Evolutionary conservation across 2,888 invertebrate genomes (phyloP).

Genomic region (Rhagonycha fulva): DNA sequence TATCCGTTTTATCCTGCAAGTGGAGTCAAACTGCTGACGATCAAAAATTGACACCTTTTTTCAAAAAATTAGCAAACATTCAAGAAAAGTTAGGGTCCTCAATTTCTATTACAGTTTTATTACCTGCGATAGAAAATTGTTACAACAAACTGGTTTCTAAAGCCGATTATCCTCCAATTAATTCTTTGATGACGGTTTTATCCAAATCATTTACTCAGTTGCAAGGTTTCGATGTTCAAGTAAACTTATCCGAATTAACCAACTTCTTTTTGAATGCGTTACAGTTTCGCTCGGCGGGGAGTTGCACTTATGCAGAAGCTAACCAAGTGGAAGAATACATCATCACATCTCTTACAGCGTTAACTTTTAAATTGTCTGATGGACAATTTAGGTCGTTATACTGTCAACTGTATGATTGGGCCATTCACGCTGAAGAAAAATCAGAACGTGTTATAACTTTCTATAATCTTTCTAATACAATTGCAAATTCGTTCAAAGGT

Average conservation of each 20-base stretch:
- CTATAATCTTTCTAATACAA: conserved; percentile 76
- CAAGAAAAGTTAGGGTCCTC: conserved; percentile 69
- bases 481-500: conserved; percentile 83
- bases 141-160: conserved; percentile 66
- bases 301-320: conserved; percentile 54
- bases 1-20: conserved; percentile 63
- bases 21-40: conserved; percentile 55
- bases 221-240: conserved; percentile 64
- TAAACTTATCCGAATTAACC: conserved; percentile 70
- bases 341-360: conserved; percentile 75
- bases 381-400: conserved; percentile 87
- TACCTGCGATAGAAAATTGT: conserved; percentile 73
- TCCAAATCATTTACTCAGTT: conserved; percentile 72
- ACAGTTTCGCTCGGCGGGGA: conserved; percentile 66
- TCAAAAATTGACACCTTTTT: conserved; percentile 59
- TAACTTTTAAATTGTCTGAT: conserved; percentile 88
- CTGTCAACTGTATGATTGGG: conserved; percentile 87
- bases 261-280: conserved; percentile 75
- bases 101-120: conserved; percentile 74
- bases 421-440: conserved; percentile 65
- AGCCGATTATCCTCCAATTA: conserved; percentile 64
- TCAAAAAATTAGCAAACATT: conserved; percentile 64
- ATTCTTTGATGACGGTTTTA: conserved; percentile 75
- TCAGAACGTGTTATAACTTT: conserved; percentile 79
- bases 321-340: conserved; percentile 73